phyloP scores from a whole-genome alignment of 2,888 invertebrate genomes.

The Onchidella celtica region DNA sequence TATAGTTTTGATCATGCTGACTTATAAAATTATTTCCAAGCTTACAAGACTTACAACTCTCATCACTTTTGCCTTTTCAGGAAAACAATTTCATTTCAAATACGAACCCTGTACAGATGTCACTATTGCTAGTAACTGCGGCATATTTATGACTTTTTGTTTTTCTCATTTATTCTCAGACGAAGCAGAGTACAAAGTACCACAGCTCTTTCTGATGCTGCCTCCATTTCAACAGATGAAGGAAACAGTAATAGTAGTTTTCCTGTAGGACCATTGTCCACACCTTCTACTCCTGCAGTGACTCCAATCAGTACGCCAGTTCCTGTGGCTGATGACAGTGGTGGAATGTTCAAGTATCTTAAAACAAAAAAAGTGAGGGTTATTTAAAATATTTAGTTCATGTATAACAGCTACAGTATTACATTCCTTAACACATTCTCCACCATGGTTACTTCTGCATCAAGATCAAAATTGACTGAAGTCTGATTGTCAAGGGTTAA shows the following conservation, averaged over 20 bases:
- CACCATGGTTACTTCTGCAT: no score
- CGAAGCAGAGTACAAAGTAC: constrained; percentile 63
- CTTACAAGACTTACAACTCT: no score
- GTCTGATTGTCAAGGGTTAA: no score
- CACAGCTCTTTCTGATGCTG: constrained; percentile 81
- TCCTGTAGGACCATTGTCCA: constrained; percentile 55
- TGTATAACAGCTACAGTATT: no score
- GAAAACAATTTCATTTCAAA: neutral
- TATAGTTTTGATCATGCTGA: no score
- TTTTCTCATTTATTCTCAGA: constrained; percentile 14
- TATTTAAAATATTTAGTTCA: no score
- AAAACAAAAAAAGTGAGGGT: constrained; percentile 91
- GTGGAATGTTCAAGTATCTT: constrained; percentile 90
- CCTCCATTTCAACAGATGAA: constrained; percentile 87
- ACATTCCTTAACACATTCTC: no score
- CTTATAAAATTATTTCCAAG: no score
- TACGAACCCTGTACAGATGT: no score
- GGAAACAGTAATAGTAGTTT: constrained; percentile 73
- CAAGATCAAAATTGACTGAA: no score
- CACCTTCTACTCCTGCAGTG: constrained; percentile 54
- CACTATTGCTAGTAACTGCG: no score
- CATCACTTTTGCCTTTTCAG: neutral
- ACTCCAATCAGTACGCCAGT: constrained; percentile 55
- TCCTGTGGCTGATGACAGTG: constrained; percentile 79
- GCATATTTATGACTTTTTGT: neutral